phyloP scores from a whole-genome alignment of 2,113 vertebrate genomes.

The Chlorodrepanis virens region DNA sequence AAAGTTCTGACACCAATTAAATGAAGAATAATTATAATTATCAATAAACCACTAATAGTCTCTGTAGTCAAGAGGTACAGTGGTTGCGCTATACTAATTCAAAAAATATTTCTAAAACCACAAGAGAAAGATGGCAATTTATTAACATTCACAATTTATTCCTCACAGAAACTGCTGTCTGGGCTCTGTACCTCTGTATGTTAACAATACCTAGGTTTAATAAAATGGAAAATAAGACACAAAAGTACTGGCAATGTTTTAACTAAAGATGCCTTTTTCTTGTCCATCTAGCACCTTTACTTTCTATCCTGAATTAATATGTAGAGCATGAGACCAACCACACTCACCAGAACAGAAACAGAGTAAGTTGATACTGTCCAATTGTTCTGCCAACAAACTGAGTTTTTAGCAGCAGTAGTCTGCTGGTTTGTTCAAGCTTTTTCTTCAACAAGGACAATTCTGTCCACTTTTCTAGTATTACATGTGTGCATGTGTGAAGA shows the following conservation, averaged over 20 bases:
- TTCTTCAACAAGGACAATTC: neutral
- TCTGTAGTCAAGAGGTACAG: neutral
- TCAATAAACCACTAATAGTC: neutral
- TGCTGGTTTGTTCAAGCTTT: neutral
- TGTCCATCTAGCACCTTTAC: neutral
- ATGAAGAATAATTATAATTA: neutral
- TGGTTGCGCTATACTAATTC: neutral
- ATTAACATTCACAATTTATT: neutral
- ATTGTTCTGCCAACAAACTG: neutral
- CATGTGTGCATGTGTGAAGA: neutral
- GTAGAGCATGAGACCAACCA: neutral
- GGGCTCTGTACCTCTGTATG: neutral
- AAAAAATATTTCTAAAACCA: neutral
- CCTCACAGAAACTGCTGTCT: neutral
- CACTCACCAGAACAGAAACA: neutral
- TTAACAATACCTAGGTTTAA: neutral
- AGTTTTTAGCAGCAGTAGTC: neutral
- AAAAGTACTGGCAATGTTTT: neutral
- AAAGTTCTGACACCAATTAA: neutral
- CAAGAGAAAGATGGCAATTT: neutral
- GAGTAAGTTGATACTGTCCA: neutral
- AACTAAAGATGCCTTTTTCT: neutral
- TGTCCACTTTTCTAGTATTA: neutral
- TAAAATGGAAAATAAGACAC: neutral
- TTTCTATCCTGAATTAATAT: neutral